phyloP scores from a whole-genome alignment of 2,888 invertebrate genomes.

The Amblyteles armatorius region DNA sequence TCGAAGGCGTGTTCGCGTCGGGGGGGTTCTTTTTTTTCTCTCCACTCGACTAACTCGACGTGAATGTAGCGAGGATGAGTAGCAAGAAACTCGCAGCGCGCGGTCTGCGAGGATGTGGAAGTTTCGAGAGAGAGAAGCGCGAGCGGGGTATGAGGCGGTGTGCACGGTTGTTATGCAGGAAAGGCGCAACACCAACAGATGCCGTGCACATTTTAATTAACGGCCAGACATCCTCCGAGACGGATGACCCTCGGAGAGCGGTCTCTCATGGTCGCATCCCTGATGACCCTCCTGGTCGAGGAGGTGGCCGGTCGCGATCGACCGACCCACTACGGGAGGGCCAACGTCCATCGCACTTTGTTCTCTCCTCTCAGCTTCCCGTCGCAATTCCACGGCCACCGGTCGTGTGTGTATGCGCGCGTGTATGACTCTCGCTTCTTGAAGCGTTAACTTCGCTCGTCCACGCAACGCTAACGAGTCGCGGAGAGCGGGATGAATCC shows the following conservation, averaged over 20 bases:
- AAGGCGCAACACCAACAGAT: conserved; percentile 76
- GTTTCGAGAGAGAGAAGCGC: conserved; percentile 61
- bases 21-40: neutral
- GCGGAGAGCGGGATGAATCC: conserved; percentile 4
- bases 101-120: conserved; percentile 6
- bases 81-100: conserved; percentile 19
- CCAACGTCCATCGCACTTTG: conserved; percentile 58
- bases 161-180: neutral
- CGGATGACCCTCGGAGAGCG: conserved; percentile 78
- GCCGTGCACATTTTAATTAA: conserved; percentile 84
- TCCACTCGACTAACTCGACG: conserved; percentile 22
- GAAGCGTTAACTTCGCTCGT: conserved; percentile 42
- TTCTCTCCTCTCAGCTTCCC: conserved; percentile 41
- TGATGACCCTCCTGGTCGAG: conserved; percentile 63
- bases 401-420: neutral
- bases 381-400: conserved; percentile 24
- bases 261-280: conserved; percentile 66
- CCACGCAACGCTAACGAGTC: conserved; percentile 37
- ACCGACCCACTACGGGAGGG: conserved; percentile 48
- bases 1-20: neutral
- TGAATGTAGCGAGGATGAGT: conserved; percentile 9
- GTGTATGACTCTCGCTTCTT: conserved; percentile 11
- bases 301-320: conserved; percentile 33
- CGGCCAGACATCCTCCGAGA: conserved; percentile 82
- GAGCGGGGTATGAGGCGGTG: conserved; percentile 23